phyloP scores from a whole-genome alignment of 53 echinoderm and acorn worm species.

The Astropecten irregularis region DNA sequence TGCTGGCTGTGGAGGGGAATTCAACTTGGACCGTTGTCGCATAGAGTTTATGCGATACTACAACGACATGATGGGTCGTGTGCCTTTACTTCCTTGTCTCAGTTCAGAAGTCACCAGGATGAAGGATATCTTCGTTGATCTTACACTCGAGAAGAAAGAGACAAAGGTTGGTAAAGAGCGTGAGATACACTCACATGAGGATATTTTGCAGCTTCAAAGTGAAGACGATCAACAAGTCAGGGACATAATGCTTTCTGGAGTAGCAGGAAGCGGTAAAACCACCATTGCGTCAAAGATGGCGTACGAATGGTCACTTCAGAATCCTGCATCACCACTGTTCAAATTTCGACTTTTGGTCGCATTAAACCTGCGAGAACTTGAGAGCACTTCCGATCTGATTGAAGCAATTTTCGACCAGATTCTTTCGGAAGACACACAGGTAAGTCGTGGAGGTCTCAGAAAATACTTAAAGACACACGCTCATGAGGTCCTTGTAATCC shows the following conservation, averaged over 20 bases:
- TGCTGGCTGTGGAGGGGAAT: too few species aligned
- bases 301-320: slow-evolving; percentile 41
- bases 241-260: too few species aligned
- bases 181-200: neutral
- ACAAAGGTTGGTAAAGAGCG: neutral
- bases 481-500: neutral
- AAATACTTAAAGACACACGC: slow-evolving; percentile 14
- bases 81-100: slow-evolving; percentile 41
- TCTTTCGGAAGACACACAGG: too few species aligned
- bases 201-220: slow-evolving; percentile 2
- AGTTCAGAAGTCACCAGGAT: neutral
- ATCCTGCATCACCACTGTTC: neutral
- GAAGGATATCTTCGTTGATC: slow-evolving; percentile 17
- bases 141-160: neutral
- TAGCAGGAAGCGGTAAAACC: too few species aligned
- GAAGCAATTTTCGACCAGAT: too few species aligned
- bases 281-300: too few species aligned
- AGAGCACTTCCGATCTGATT: too few species aligned
- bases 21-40: too few species aligned
- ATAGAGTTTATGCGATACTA: too few species aligned
- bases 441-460: neutral
- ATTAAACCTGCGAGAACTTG: slow-evolving; percentile 17
- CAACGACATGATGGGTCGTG: slow-evolving; percentile 13
- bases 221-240: too few species aligned
- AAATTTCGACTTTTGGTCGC: slow-evolving; percentile 24